Evolutionary conservation across 2,113 vertebrate species (phyloP).

Genomic region (Hipposideros armiger): DNA sequence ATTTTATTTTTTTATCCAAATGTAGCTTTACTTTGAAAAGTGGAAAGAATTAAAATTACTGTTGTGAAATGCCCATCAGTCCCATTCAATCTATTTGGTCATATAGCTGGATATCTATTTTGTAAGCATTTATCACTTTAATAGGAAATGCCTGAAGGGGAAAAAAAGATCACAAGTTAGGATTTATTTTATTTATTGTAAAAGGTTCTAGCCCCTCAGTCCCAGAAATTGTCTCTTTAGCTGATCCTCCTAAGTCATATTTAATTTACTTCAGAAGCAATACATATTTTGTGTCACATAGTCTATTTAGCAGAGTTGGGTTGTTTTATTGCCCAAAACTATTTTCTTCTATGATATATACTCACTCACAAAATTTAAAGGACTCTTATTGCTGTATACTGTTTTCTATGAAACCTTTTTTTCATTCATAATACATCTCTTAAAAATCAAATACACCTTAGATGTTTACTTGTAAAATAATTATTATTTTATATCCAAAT

Average conservation of each 20-base stretch:
- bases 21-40: constrained; percentile 57
- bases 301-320: constrained; percentile 69
- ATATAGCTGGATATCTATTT: constrained; percentile 55
- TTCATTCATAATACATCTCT: constrained; percentile 30
- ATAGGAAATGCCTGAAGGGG: constrained; percentile 66
- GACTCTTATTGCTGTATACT: background rate
- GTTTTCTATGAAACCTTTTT: background rate
- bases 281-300: constrained; percentile 76
- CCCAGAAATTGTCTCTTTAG: constrained; percentile 76
- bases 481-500: background rate
- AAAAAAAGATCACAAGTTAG: constrained; percentile 64
- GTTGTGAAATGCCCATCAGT: background rate
- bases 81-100: constrained; percentile 47
- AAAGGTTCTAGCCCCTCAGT: constrained; percentile 58
- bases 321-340: constrained; percentile 71
- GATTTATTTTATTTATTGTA: constrained; percentile 80
- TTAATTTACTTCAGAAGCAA: constrained; percentile 78
- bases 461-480: background rate
- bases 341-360: constrained; percentile 74
- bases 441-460: constrained; percentile 40
- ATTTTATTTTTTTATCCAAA: constrained; percentile 56
- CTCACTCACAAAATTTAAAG: constrained; percentile 46
- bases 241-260: constrained; percentile 73
- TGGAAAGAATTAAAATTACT: constrained; percentile 64
- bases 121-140: constrained; percentile 79